Base-by-base conservation (phyloP, 2,888 invertebrate genomes). In the Xestia ashworthii region DNA sequence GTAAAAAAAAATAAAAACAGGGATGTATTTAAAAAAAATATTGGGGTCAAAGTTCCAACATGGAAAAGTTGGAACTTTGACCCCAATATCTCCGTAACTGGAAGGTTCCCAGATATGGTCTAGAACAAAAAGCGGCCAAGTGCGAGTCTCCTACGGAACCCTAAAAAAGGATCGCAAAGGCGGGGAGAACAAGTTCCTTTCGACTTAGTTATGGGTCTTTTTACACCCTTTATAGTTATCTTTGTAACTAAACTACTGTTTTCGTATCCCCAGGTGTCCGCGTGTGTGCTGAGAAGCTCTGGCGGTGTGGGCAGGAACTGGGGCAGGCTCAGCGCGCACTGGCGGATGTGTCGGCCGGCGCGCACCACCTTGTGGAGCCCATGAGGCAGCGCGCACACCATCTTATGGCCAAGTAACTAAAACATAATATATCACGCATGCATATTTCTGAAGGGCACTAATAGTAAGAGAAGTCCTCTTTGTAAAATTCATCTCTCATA, bases 301-400 rank as follows among this genome's bases (percentile, higher is more conserved):
- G 97, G 86, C 97, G 97, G 4, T 96, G 97, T 86, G 98, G 98
- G 72, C 97, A 98, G 80, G 98, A 97, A 87, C 94, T 99, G 89
- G 98, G 97, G 55, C 97, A 98, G 81, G 97, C 98, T 74, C 98
- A 99, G 92, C 97, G 98, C 50, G 97, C 98, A 0, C 98, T 98
- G 81, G 97, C 97, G 38, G 98, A 99, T 85, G 97, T 98, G 5
- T 91, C 97, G 0, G 94, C 95, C 11, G 91, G 95, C 3, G 92
- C 93, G 1, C 93, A 97, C 80, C 93, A 97, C 53, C 94, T 97
- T 46, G 94, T 97, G 11, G 97, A 98, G 82, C 96, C 96, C 11
- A 94, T 98, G 87, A 97, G 97, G 16, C 97, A 97, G 81, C 96
- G 97, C 80, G 95, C 98, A 86, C 97, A 97, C 80, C 96, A 97